A percentile compares a stretch with the other conserved stretches of the same genome.
Conservation (phyloP, 2,113 vertebrate species). For the Verasper variegatus region DNA sequence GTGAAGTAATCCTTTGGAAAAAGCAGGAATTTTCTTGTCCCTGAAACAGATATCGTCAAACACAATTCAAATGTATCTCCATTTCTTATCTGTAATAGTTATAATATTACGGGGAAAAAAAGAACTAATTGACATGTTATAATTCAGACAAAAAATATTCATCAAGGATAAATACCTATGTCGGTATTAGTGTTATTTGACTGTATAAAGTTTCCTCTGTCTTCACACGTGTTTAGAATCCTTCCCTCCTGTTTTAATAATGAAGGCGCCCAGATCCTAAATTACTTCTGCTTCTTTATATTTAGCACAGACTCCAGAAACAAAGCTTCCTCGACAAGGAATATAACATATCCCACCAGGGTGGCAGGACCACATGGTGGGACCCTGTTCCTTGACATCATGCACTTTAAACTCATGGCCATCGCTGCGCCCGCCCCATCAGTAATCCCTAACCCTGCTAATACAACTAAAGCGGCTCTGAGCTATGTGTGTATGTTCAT, state of each 20-base stretch:
- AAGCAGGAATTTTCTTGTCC: not conserved
- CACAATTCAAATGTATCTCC: not conserved
- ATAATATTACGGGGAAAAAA: not conserved
- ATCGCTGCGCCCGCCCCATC: slow-evolving; percentile 33
- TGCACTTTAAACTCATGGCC: slow-evolving; percentile 46
- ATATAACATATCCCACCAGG: not conserved
- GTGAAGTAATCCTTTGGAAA: not conserved
- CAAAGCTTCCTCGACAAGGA: not conserved
- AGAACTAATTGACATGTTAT: not conserved
- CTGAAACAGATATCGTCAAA: not conserved
- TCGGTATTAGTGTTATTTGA: not conserved
- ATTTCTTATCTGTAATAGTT: not conserved
- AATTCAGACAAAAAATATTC: not conserved
- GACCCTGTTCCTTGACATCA: slow-evolving; percentile 59
- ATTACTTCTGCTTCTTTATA: too few species aligned
- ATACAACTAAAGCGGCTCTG: slow-evolving; percentile 71
- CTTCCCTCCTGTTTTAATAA: not conserved
- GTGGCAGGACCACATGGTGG: not conserved
- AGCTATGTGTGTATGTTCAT: slow-evolving; percentile 39
- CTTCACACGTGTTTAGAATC: not conserved
- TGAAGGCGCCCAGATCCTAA: too few species aligned
- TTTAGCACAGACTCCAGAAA: not conserved
- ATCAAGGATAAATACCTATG: not conserved
- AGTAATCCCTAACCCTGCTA: slow-evolving; percentile 71
- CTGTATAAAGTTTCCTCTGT: not conserved